Percentiles rank a stretch among this genome's conserved stretches.
Conservation (phyloP, 1,140 invertebrate species). For the Coenobita brevimanus region DNA sequence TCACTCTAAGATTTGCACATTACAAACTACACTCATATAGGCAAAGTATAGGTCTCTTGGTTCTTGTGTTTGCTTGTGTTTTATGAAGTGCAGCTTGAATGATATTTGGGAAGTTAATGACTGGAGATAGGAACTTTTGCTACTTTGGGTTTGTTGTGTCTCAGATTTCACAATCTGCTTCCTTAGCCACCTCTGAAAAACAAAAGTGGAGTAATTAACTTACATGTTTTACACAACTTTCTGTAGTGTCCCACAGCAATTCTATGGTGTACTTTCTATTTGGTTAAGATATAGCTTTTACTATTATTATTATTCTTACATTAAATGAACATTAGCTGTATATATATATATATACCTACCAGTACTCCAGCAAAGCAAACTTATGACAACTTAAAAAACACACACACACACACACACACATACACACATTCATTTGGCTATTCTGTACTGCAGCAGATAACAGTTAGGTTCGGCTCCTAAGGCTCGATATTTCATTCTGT, state of each 20-base stretch:
- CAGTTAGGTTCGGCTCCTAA: slow-evolving; percentile 4
- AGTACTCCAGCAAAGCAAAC: too few relatives aligned
- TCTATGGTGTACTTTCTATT: neutral
- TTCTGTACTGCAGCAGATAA: slow-evolving; percentile 15
- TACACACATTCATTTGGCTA: too few relatives aligned
- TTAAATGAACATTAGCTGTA: neutral
- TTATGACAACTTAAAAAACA: too few relatives aligned
- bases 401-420: too few relatives aligned
- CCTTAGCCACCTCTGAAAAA: slow-evolving; percentile 64
- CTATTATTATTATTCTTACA: too few relatives aligned
- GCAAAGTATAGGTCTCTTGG: slow-evolving; percentile 65
- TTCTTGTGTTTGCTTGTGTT: slow-evolving; percentile 65
- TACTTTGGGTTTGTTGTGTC: slow-evolving; percentile 64
- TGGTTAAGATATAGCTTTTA: too few relatives aligned
- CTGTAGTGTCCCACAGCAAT: too few relatives aligned
- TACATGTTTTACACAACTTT: neutral
- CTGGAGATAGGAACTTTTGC: slow-evolving; percentile 67
- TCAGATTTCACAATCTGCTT: slow-evolving; percentile 69
- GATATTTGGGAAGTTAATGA: slow-evolving; percentile 66
- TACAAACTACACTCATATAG: slow-evolving; percentile 66
- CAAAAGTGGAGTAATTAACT: slow-evolving; percentile 14
- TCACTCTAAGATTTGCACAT: slow-evolving; percentile 64
- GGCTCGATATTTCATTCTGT: neutral
- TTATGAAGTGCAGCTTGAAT: slow-evolving; percentile 64
- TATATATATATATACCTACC: neutral